Evolutionary conservation across 2,888 invertebrate genomes (phyloP), one percentile per base, ranked within the genome.

Genomic region (Acanthosepion lycidas): DNA sequence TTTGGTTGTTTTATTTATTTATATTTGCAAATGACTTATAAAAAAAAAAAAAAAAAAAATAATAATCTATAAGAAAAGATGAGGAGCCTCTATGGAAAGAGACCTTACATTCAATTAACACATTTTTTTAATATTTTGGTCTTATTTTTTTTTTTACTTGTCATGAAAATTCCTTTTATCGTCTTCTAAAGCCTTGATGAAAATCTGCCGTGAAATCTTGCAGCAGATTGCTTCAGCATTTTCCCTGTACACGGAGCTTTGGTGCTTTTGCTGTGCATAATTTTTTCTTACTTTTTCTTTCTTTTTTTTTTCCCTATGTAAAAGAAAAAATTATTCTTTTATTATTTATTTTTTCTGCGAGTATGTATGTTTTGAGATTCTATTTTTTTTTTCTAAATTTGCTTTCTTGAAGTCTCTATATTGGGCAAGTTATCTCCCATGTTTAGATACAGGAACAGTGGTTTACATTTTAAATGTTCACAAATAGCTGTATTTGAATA

Each of bases 101-200:
- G 78, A 78, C 78, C 78, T 78, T 78, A 78, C 78, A 78, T 78
- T 78, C 78, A 78, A 78, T 78, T 78, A 78, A 78, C 78, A 78
- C 78, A 78, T 33, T 78, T 78, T n/a, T 78, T n/a, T 78, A 78
- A 20, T 20, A 20, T 59, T 59, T 59, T 20, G 1, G 6, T 28
- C 3, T 78, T 78, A 33, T 33, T 2, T n/a, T 78, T n/a, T n/a
- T n/a, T 78, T 78, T 33, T 78, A 9, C n/a, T 33, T n/a, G 78
- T 78, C 18, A 18, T n/a, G 78, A 78, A 78, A 78, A 78, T 33
- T 78, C 78, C 78, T 78, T 78, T 78, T 78, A 78, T 78, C 78
- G 78, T 78, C 78, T 78, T 78, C 33, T 78, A 78, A 78, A 78
- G 78, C n/a, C 78, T 78, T 78, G 78, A 78, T 78, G 78, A 78